These are phyloP conservation scores for Thymelicus sylvestris DNA, from an alignment of 2,888 invertebrate genomes.

Conservation along the genomic window DNA sequence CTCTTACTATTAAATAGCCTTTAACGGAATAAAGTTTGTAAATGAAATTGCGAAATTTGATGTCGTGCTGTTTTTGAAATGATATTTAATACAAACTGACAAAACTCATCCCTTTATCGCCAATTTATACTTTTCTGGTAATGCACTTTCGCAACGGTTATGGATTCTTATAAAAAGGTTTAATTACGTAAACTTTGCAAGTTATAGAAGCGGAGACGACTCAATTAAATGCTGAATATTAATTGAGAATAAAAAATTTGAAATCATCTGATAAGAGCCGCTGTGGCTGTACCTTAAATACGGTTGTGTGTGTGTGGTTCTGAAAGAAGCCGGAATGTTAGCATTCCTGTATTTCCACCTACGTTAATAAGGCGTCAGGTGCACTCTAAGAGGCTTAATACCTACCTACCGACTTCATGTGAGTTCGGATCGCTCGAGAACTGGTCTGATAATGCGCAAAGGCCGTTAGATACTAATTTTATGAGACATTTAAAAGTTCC, in stretches of 20 bases:
- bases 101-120: slow-evolving; percentile 10
- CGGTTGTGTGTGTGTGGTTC: slow-evolving; percentile 23
- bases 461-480: slow-evolving; percentile 79
- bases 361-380: slow-evolving; percentile 69
- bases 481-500: slow-evolving; percentile 71
- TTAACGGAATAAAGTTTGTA: slow-evolving; percentile 25
- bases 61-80: slow-evolving; percentile 4
- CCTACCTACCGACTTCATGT: slow-evolving; percentile 65
- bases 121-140: not conserved
- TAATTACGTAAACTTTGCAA: slow-evolving; percentile 38
- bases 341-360: slow-evolving; percentile 56
- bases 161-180: not conserved
- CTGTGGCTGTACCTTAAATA: slow-evolving; percentile 38
- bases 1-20: slow-evolving; percentile 13
- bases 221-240: slow-evolving; percentile 47
- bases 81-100: slow-evolving; percentile 11
- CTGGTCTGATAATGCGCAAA: slow-evolving; percentile 71
- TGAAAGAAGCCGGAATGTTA: slow-evolving; percentile 46
- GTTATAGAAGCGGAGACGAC: slow-evolving; percentile 41
- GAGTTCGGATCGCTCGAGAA: slow-evolving; percentile 61
- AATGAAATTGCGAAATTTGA: slow-evolving; percentile 20
- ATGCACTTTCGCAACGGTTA: slow-evolving; percentile 23
- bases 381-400: slow-evolving; percentile 64
- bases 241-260: slow-evolving; percentile 45
- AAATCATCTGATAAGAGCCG: slow-evolving; percentile 45